phyloP scores from a whole-genome alignment of 2,113 vertebrate species.

The Pelodiscus sinensis region DNA sequence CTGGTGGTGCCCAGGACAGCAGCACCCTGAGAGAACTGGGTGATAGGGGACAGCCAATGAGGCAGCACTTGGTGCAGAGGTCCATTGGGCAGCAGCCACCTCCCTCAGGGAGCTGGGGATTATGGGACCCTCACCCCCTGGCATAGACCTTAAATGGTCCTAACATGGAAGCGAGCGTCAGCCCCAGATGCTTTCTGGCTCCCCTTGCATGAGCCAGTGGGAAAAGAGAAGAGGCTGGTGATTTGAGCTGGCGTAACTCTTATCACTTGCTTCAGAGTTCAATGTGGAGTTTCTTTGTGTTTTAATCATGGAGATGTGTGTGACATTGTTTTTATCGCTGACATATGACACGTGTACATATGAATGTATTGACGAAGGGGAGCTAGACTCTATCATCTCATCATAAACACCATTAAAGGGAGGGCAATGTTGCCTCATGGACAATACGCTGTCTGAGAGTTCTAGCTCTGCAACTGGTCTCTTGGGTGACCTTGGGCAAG shows the following conservation, averaged over 20 bases:
- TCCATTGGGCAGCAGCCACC: not conserved
- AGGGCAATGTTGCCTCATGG: constrained; percentile 34
- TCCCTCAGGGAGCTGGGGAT: not conserved
- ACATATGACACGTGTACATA: not conserved
- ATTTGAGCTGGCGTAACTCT: not conserved
- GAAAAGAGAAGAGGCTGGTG: not conserved
- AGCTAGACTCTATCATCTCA: not conserved
- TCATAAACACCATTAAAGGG: constrained; percentile 37
- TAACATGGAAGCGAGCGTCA: not conserved
- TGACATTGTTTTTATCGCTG: constrained; percentile 15
- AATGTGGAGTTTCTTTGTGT: not conserved
- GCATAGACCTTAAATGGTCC: not conserved
- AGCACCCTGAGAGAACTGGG: not conserved
- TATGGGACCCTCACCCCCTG: not conserved
- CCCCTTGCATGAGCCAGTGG: not conserved
- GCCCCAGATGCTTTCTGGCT: not conserved
- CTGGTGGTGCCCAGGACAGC: not conserved
- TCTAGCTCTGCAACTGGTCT: not conserved
- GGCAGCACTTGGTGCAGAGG: too few relatives aligned
- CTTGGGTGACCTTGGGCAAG: not conserved
- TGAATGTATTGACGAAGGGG: not conserved
- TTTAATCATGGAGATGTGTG: not conserved
- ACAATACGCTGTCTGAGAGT: not conserved
- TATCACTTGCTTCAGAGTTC: not conserved
- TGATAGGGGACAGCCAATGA: not conserved